phyloP scores from a whole-genome alignment of 1,140 invertebrate species.

The Centruroides sculpturatus region DNA sequence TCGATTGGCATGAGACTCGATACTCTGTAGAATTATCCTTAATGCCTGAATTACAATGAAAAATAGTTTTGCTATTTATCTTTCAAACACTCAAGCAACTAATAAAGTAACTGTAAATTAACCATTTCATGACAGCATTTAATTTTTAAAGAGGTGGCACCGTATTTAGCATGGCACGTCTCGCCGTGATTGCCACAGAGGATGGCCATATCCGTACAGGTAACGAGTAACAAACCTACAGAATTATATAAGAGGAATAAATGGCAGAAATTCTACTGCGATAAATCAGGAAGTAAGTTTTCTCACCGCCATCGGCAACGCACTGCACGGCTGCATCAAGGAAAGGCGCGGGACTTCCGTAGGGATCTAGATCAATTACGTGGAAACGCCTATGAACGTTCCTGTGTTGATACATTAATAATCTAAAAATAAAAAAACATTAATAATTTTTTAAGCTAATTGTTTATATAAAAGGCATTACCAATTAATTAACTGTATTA shows the following conservation, averaged over 20 bases:
- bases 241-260: background rate
- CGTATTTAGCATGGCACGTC: slow-evolving; percentile 89
- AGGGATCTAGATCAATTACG: slow-evolving; percentile 92
- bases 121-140: slow-evolving; percentile 91
- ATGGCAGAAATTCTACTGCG: background rate
- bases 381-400: slow-evolving; percentile 54
- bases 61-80: background rate
- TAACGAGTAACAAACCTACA: slow-evolving; percentile 61
- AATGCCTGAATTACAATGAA: slow-evolving; percentile 46
- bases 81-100: background rate
- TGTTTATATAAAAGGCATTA: too few relatives aligned
- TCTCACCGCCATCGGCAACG: slow-evolving; percentile 28
- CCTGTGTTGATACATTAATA: slow-evolving; percentile 67
- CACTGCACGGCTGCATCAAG: slow-evolving; percentile 72
- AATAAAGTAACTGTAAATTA: background rate
- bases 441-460: too few relatives aligned
- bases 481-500: too few relatives aligned
- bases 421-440: slow-evolving; percentile 33
- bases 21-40: slow-evolving; percentile 76
- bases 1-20: slow-evolving; percentile 78
- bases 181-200: slow-evolving; percentile 90
- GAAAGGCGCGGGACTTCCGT: slow-evolving; percentile 87
- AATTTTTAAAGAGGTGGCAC: slow-evolving; percentile 67
- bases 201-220: slow-evolving; percentile 95
- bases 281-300: background rate